Base-by-base conservation (phyloP, 1,140 invertebrate genomes). In the Phymastichus coffea region DNA sequence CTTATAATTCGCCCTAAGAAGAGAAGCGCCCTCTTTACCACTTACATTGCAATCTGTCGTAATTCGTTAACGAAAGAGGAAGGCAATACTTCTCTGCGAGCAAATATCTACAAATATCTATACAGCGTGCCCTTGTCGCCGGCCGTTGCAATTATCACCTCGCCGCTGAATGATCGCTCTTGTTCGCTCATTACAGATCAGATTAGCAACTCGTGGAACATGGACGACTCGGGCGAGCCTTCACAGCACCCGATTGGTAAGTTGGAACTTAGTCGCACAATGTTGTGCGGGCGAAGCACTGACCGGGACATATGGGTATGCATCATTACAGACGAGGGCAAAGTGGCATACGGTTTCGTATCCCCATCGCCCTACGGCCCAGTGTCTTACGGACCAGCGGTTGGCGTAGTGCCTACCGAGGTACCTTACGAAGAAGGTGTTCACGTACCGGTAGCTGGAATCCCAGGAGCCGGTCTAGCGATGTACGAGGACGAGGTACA, bases 401-500 rank as follows among this genome's bases (percentile, higher is more conserved):
- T 75, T 35, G 83, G 83, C n/a, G 82, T 82, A 33, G 70, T 81
- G 58, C 69, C 72, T 28, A 12, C 41, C 63, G 3, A 33, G 12
- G 51, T 54, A 0, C 76, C 74, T 4, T 78, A 78, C 63, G 77
- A 78, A 40, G 79, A 78, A n/a, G 75, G 76, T 9, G 76, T 77
- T 35, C 72, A 73, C 7, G 70, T 74, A 2, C 70, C 72, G 0
- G 46, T 59, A 7, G 58, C 28, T 0, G 74, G 71, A 2, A 67
- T 76, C 4, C 70, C 72, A 0, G 44, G 73, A 1, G 64, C 68
- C 4, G 73, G 80, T 1, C 67, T 81, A 48, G 68, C 83, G 63
- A 85, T 89, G 78, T 89, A 88, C 66, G 88, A 88, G 23, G 87
- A 89, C 63, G 87, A 90, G 61, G 83, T 87, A 17, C 87, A 88